Base-by-base conservation (phyloP, 2,797 vertebrate genomes). In the Gymnodraco acuticeps region DNA sequence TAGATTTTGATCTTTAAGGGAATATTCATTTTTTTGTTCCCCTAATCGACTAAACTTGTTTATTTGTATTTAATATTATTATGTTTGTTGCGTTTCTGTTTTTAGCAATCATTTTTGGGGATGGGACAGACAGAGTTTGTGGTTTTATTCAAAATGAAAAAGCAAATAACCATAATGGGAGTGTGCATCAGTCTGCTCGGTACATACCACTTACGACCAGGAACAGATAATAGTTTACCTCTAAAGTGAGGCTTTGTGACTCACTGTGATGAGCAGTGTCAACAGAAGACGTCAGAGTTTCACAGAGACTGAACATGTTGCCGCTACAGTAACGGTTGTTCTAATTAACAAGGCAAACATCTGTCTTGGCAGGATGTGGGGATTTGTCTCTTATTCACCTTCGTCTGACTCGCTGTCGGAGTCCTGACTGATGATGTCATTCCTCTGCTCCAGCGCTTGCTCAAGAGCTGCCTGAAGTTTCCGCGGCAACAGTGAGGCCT, bases 401-500 rank as follows among this genome's bases (percentile, higher is more conserved):
- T 99, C 98, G 60, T 99, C 98, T 1, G 98, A 99, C 88, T 99
- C 98, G 43, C 98, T 99, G 89, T 99, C 98, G 38, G 98, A 99
- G 93, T 99, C 98, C 91, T 97, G 97, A 91, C 95, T 96, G 92
- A 98, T 97, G 91, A 99, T 95, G 89, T 99, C 97, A 31, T 96
- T 98, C 92, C 98, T 98, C 92, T 98, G 96, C 90, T 99, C 98
- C 60, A 99, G 95, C 71, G 97, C 96, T 93, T 99, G 98, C 94
- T 99, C 98, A 83, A 99, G 96, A 91, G 97, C 98, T 1, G 97
- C 96, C 92, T 99, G 98, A 78, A 99, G 80, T 95, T 99, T 99
- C 92, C 98, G 97, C 67, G 98, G 98, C 90, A 99, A 94, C 75
- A 99, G 87, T 0, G 97, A 97, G 86, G 98, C 98, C 88, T 99